phyloP scores from a whole-genome alignment of 2,888 invertebrate species.

The Chaetoderma sp. region DNA sequence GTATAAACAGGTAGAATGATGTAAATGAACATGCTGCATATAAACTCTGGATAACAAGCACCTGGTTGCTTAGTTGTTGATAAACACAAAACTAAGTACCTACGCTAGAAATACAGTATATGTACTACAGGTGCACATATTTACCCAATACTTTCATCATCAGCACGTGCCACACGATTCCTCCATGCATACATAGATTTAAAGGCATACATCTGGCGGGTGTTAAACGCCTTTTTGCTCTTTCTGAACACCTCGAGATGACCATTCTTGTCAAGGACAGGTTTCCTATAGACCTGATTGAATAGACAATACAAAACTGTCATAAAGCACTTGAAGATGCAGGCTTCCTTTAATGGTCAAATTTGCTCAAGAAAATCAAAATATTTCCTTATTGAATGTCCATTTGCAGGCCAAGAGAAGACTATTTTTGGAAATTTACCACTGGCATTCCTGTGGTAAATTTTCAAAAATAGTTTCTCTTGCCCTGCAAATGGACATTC shows the following conservation, averaged over 20 bases:
- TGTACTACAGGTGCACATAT: background rate
- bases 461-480: no score
- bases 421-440: no score
- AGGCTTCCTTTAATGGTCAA: no score
- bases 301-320: no score
- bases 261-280: constrained; percentile 77
- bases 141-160: constrained; percentile 90
- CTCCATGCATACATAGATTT: constrained; percentile 88
- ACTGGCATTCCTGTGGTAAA: no score
- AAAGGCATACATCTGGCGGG: constrained; percentile 86
- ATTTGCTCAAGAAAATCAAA: no score
- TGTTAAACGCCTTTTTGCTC: constrained; percentile 85
- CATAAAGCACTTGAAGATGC: no score
- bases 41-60: background rate
- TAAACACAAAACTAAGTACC: background rate
- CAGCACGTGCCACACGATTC: constrained; percentile 82
- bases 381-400: no score
- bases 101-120: background rate
- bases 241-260: constrained; percentile 83
- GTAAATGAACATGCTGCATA: background rate
- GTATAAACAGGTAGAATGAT: constrained; percentile 5
- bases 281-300: constrained; percentile 86
- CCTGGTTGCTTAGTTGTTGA: background rate
- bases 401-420: no score
- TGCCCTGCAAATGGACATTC: no score